A percentile compares a stretch with the other conserved stretches of the same genome.
phyloP scores from a whole-genome alignment of 2,888 invertebrate species.

The Pristionchus maxplancki region DNA sequence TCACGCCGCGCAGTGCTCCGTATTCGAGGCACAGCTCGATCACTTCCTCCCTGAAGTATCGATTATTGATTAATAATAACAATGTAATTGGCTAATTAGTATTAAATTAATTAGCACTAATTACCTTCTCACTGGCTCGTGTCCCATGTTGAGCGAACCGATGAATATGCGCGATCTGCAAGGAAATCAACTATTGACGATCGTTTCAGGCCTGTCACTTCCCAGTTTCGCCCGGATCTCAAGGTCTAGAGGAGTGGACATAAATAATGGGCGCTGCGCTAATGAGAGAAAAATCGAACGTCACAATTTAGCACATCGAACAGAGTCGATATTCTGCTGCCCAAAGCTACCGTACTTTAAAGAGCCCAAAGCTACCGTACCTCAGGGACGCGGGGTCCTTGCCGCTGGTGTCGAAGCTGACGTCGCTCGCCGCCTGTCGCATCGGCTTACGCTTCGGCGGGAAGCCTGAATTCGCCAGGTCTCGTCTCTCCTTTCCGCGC shows the following conservation, averaged over 20 bases:
- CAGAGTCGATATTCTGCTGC: too few relatives aligned
- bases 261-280: too few relatives aligned
- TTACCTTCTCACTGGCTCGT: neutral
- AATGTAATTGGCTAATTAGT: too few relatives aligned
- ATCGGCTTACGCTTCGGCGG: neutral
- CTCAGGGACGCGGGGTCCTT: constrained; percentile 3
- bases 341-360: too few relatives aligned
- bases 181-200: neutral
- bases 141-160: neutral
- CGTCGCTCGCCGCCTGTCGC: neutral
- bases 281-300: too few relatives aligned
- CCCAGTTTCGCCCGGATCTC: too few relatives aligned
- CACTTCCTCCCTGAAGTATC: constrained; percentile 84
- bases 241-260: too few relatives aligned
- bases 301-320: too few relatives aligned
- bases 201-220: too few relatives aligned
- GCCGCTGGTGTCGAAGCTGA: constrained; percentile 43
- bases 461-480: neutral
- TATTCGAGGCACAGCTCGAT: constrained; percentile 87
- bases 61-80: neutral
- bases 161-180: constrained; percentile 5
- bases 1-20: constrained; percentile 85
- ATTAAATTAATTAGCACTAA: neutral
- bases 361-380: neutral
- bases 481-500: too few relatives aligned